Evolutionary conservation across 2,797 vertebrate species (phyloP), one percentile per base, ranked within the genome.

Genomic region (Darevskia nairensis): DNA sequence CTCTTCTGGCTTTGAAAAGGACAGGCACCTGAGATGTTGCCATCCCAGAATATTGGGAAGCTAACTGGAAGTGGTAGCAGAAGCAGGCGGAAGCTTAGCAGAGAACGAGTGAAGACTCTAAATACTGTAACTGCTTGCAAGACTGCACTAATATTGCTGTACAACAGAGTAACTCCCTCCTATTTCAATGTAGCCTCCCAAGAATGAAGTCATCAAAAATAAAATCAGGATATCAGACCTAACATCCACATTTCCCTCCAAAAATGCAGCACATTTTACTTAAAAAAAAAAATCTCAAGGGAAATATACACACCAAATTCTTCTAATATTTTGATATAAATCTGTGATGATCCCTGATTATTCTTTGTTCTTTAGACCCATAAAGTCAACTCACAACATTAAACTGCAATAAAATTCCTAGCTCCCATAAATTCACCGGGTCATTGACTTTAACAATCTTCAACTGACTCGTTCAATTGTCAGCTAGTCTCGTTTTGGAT

Each of bases 391-490:
- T 8, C 88, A 55, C 3, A 87, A 61, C 21, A 90, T 27, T 32
- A 89, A 82, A 90, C 0, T 86, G 27, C 21, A 84, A 4, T 29
- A 81, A 90, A 15, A 87, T 46, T 55, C 83, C 82, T 83, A 89
- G 88, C 44, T 13, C 46, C 41, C 23, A 8, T 23, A 82, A 84
- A 78, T 82, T 89, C 91, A 83, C 87, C 59, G n/a, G 68, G n/a
- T 90, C 83, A 92, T 13, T 10, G 1, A 86, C 68, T 32, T 23
- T 44, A 32, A 85, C 68, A 74, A 84, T 69, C 91, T 94, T 86
- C 80, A 94, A 88, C 80, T 91, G 90, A 93, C 94, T 94, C 86
- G 87, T 93, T 92, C 88, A 95, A 90, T 90, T 91, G 55, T 84
- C 92, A 86, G 91, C 93, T 92, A 41, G 91, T 76, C 39, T 86